phyloP scores from a whole-genome alignment of 2,888 invertebrate species.

The Rhopalosiphum nymphaeae region DNA sequence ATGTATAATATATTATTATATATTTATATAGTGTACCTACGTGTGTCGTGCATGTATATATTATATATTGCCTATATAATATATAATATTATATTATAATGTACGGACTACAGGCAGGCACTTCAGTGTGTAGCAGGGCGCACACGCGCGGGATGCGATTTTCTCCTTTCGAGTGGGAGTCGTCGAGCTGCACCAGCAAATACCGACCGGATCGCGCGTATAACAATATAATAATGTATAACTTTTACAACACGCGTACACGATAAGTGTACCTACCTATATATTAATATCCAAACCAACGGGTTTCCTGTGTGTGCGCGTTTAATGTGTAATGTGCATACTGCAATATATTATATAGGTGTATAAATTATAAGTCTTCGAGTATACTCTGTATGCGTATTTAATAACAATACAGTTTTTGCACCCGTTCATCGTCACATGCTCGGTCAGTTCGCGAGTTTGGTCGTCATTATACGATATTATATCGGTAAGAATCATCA shows the following conservation, averaged over 20 bases:
- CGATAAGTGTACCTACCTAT: not conserved
- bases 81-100: not conserved
- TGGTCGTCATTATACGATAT: not conserved
- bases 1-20: not conserved
- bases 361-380: not conserved
- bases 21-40: not conserved
- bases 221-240: not conserved
- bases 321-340: not conserved
- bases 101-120: not conserved
- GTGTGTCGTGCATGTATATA: not conserved
- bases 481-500: not conserved
- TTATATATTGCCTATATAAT: not conserved
- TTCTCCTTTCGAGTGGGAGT: constrained; percentile 34
- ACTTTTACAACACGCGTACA: not conserved
- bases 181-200: not conserved
- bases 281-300: not conserved
- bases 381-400: too few species aligned
- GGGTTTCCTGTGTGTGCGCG: not conserved
- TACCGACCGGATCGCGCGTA: not conserved
- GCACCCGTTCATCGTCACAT: not conserved
- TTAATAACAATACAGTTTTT: not conserved
- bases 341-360: not conserved
- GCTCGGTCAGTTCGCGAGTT: not conserved
- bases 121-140: not conserved
- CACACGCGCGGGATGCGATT: constrained; percentile 1